These are phyloP conservation scores for Hepsetus odoe DNA, from an alignment of 2,113 vertebrate genomes.

Conservation along the genomic window DNA sequence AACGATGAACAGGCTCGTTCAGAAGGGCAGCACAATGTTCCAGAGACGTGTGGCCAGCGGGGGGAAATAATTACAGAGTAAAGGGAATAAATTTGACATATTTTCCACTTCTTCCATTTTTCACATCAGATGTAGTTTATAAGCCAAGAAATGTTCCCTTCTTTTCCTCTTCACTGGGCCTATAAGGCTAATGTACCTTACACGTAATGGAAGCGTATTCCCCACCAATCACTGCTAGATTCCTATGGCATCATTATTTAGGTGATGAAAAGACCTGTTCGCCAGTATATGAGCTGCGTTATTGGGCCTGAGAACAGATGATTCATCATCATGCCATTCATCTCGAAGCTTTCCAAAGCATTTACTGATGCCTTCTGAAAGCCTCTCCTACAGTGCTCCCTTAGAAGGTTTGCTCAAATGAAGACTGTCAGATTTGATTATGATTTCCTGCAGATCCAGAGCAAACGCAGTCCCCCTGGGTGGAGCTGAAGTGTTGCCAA, in stretches of 20 bases:
- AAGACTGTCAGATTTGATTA: slow-evolving; percentile 56
- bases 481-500: slow-evolving; percentile 35
- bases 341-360: slow-evolving; percentile 33
- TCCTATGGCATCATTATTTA: neutral
- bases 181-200: too few relatives aligned
- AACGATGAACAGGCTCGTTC: slow-evolving; percentile 29
- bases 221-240: neutral
- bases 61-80: too few relatives aligned
- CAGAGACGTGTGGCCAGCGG: too few relatives aligned
- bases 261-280: neutral
- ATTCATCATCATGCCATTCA: slow-evolving; percentile 8
- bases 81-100: too few relatives aligned
- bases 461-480: slow-evolving; percentile 41
- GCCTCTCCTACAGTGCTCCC: slow-evolving; percentile 2
- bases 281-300: neutral
- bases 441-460: slow-evolving; percentile 43
- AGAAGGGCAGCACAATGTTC: neutral
- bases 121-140: too few relatives aligned
- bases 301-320: neutral
- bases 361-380: slow-evolving; percentile 14
- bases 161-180: too few relatives aligned
- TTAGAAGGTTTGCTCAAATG: slow-evolving; percentile 31
- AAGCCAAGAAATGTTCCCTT: too few relatives aligned
- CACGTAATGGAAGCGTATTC: too few relatives aligned
- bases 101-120: too few relatives aligned